Percentiles rank a stretch among this genome's conserved stretches.
phyloP scores from a whole-genome alignment of 2,888 invertebrate genomes.

The Dusona sp. region DNA sequence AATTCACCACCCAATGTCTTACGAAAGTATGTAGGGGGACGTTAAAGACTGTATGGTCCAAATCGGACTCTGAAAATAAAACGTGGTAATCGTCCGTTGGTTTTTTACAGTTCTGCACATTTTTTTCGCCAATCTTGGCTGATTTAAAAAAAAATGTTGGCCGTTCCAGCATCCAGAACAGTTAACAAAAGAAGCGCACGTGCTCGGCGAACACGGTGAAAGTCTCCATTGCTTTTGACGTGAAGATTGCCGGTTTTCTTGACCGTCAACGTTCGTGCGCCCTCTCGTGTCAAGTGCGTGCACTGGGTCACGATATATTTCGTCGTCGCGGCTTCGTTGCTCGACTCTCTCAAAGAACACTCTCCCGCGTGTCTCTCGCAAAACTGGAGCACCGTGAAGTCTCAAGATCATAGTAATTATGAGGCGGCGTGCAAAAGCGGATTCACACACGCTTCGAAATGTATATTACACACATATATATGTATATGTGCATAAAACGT shows the following conservation, averaged over 20 bases:
- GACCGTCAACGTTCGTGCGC: slow-evolving; percentile 62
- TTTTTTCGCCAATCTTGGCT: background rate
- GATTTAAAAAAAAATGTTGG: background rate
- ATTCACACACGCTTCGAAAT: slow-evolving; percentile 73
- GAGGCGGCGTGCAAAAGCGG: slow-evolving; percentile 76
- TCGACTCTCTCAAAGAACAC: slow-evolving; percentile 26
- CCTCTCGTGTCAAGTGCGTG: slow-evolving; percentile 62
- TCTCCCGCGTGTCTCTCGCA: slow-evolving; percentile 69
- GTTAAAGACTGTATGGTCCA: background rate
- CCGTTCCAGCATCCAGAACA: background rate
- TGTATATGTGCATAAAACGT: slow-evolving; percentile 26
- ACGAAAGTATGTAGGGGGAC: background rate
- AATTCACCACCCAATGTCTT: background rate
- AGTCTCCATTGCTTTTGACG: slow-evolving; percentile 77
- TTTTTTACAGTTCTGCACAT: background rate
- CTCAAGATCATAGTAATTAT: slow-evolving; percentile 80
- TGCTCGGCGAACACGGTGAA: slow-evolving; percentile 72
- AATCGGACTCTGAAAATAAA: background rate
- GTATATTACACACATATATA: background rate
- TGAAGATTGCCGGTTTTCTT: slow-evolving; percentile 79
- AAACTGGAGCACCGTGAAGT: slow-evolving; percentile 80
- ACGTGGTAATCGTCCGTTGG: background rate
- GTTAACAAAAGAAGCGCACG: slow-evolving; percentile 39
- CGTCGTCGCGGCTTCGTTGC: slow-evolving; percentile 40
- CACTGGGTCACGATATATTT: slow-evolving; percentile 69